Evolutionary conservation across 2,113 vertebrate species (phyloP), one percentile per base, ranked within the genome.

Genomic region (Entelurus aequoreus): DNA sequence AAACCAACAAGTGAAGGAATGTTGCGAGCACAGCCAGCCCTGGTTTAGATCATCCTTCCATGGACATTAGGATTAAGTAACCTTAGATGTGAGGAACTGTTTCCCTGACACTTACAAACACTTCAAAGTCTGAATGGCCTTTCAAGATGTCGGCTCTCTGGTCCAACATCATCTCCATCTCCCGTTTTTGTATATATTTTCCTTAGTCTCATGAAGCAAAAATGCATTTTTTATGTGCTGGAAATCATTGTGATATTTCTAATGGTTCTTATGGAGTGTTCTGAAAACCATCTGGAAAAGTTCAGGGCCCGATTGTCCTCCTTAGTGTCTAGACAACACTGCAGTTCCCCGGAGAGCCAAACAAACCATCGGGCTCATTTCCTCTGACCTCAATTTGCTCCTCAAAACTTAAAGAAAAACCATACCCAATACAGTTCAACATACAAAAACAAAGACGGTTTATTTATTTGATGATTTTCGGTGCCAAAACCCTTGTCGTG

Each of bases 211-310:
- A 62, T 44, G 62, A 62, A 76, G 61, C 65, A 68, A 63, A 62
- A 42, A 40, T 52, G 46, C 49, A 49, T 74, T 73, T 75, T 60
- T 8, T 62, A 75, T 68, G 69, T 49, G n/a, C 63, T 73, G 73
- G 74, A 69, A 66, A 36, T 42, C 52, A 21, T 69, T 63, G 37
- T 54, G 48, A 75, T 72, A 76, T 66, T 66, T 80, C 53, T n/a
- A 79, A 4, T 48, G 56, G 65, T 62, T 65, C 61, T 68, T 63
- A 53, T 46, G 57, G 59, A 70, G 14, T 38, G 68, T 75, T 74
- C 47, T 54, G 13, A 78, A 68, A 72, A 70, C 66, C 75, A 78
- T 78, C 74, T 88, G 85, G 82, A 77, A 68, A 70, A 48, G 42
- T 79, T 79, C 66, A 69, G 48, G 44, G 65, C 49, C 61, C 64